Conservation (phyloP, 2,797 vertebrate genomes). For the Menidia menidia region DNA sequence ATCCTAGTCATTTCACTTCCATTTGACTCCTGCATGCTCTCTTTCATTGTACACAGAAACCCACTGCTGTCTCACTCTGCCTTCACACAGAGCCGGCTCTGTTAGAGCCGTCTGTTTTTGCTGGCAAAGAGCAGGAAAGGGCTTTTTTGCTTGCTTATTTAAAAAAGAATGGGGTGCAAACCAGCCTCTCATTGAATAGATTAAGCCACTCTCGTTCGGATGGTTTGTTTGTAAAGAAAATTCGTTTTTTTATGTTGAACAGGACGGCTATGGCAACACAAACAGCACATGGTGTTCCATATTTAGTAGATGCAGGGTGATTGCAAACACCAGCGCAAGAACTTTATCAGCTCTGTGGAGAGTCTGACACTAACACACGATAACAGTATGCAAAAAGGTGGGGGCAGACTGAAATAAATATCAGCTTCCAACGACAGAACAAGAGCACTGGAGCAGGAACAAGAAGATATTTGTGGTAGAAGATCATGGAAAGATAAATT, state of each 20-base stretch:
- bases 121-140: conserved; percentile 25
- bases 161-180: neutral
- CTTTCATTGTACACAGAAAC: conserved; percentile 23
- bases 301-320: neutral
- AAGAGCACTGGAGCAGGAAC: neutral
- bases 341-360: neutral
- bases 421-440: neutral
- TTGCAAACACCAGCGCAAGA: conserved; percentile 1
- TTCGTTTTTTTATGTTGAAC: conserved; percentile 14
- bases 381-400: neutral
- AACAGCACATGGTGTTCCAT: neutral
- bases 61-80: conserved; percentile 36
- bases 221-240: neutral
- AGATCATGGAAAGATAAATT: neutral
- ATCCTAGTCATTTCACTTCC: conserved; percentile 32
- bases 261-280: neutral
- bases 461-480: neutral
- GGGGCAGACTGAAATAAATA: neutral
- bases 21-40: neutral
- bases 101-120: conserved; percentile 13
- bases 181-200: neutral
- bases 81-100: conserved; percentile 31
- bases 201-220: neutral
- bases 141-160: neutral
- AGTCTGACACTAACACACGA: too few relatives aligned